These are phyloP conservation scores for Gephyroberyx darwinii DNA, from an alignment of 2,797 vertebrate species.

Conservation along the genomic window DNA sequence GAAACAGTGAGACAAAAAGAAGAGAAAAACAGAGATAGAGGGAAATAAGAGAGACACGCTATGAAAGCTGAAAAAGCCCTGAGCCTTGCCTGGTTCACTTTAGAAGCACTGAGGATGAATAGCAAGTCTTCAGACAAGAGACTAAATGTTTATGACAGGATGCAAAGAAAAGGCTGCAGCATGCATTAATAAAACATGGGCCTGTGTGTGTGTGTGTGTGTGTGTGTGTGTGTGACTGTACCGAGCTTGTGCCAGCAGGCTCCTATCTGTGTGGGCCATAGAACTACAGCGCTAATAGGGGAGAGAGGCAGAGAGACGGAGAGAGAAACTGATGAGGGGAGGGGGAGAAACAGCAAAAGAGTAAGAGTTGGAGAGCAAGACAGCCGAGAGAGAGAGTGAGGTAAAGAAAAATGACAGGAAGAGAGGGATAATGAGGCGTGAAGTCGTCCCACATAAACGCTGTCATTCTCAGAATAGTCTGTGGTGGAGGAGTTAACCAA, in stretches of 20 bases:
- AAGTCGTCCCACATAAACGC: constrained; percentile 18
- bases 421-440: constrained; percentile 43
- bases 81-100: constrained; percentile 45
- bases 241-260: constrained; percentile 52
- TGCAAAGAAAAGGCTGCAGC: constrained; percentile 52
- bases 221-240: background rate
- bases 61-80: constrained; percentile 25
- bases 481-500: constrained; percentile 17
- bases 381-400: background rate
- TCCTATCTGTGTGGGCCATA: constrained; percentile 57
- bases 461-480: constrained; percentile 26
- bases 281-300: constrained; percentile 50
- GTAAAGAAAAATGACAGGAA: constrained; percentile 31
- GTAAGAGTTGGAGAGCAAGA: background rate
- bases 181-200: constrained; percentile 69
- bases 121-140: constrained; percentile 32
- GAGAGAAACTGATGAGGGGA: background rate
- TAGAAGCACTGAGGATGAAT: constrained; percentile 35
- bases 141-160: constrained; percentile 62
- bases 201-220: constrained; percentile 17
- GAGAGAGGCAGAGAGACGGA: constrained; percentile 13
- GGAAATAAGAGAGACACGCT: constrained; percentile 1
- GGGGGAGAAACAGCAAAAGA: constrained; percentile 7
- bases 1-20: constrained; percentile 17
- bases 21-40: background rate